Evolutionary conservation across 2,113 vertebrate genomes (phyloP).

Genomic region (Entelurus aequoreus): DNA sequence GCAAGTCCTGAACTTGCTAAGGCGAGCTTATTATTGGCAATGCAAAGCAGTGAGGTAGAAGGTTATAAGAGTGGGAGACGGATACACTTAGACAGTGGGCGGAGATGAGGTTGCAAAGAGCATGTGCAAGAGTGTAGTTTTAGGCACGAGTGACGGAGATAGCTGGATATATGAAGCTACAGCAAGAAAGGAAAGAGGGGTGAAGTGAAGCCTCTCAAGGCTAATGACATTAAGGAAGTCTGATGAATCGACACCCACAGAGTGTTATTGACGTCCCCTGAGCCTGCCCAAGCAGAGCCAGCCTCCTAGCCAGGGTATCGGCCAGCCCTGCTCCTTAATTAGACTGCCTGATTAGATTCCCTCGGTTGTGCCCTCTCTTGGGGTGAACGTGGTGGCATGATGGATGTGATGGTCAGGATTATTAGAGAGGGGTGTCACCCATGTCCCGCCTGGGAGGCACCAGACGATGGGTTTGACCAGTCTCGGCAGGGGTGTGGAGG

Average conservation of each 20-base stretch:
- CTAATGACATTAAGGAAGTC: constrained; percentile 77
- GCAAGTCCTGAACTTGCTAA: constrained; percentile 45
- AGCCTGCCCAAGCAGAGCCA: constrained; percentile 49
- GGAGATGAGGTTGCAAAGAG: constrained; percentile 36
- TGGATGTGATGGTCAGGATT: constrained; percentile 67
- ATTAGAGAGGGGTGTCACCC: constrained; percentile 65
- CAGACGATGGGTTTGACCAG: constrained; percentile 62
- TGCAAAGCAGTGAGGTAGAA: constrained; percentile 46
- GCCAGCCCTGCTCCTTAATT: constrained; percentile 70
- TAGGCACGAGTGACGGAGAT: constrained; percentile 50
- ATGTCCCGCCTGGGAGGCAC: constrained; percentile 44
- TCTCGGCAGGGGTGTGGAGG: constrained; percentile 51
- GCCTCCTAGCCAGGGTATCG: constrained; percentile 55
- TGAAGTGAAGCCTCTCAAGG: constrained; percentile 65
- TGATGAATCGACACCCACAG: constrained; percentile 74
- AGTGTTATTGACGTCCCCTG: constrained; percentile 70
- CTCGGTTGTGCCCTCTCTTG: constrained; percentile 64
- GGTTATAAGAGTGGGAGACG: constrained; percentile 48
- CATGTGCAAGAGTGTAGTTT: constrained; percentile 42
- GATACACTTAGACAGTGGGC: constrained; percentile 48
- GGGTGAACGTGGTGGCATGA: constrained; percentile 65
- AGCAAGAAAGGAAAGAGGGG: constrained; percentile 34
- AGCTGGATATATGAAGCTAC: constrained; percentile 42
- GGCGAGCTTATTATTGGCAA: constrained; percentile 45
- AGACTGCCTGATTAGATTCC: constrained; percentile 78